Base-by-base conservation (phyloP, 2,113 vertebrate genomes). In the Gymnobelideus leadbeateri region DNA sequence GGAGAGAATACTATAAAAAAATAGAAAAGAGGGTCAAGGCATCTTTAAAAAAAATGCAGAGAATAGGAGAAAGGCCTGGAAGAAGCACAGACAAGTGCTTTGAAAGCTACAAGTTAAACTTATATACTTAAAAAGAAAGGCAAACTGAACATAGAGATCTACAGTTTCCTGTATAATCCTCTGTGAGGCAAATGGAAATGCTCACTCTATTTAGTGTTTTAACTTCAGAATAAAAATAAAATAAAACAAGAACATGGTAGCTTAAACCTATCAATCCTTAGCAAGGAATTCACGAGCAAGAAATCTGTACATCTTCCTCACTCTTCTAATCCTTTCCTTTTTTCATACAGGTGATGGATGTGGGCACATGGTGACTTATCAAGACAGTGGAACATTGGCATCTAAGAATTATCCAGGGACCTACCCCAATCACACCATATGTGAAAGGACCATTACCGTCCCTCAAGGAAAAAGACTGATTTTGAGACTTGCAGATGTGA, bases 371-470 rank as follows among this genome's bases (percentile, higher is more conserved):
- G 98, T 99, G 94, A 98, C 98, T 95, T 98, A 99, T 54, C 98
- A 98, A 91, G 98, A 99, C 95, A 99, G 99, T 11, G 99, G 99
- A 53, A 99, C 99, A 0, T 91, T 99, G 91, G 98, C 99, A 57
- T 99, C 99, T 43, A 99, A 98, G 96, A 99, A 99, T 97, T 99
- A 99, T 96, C 99, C 99, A 46, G 98, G 98, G 89, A 99, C 99
- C 0, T 99, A 99, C 90, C 99, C 99, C 92, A 99, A 99, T 96
- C 98, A 99, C 94, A 99, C 99, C 7, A 91, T 98, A 77, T 99
- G 99, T 47, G 98, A 99, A 94, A 99, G 98, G 98, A 99, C 97
- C 47, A 98, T 99, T 93, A 97, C 96, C n/a, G 98, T 99, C 90
- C 98, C 98, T 16, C 93, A 96, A 0, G 99, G 99, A 91, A 99